These are phyloP conservation scores for Plecturocebus donacophilus DNA, from an alignment of 2,113 vertebrate species.

Conservation along the genomic window DNA sequence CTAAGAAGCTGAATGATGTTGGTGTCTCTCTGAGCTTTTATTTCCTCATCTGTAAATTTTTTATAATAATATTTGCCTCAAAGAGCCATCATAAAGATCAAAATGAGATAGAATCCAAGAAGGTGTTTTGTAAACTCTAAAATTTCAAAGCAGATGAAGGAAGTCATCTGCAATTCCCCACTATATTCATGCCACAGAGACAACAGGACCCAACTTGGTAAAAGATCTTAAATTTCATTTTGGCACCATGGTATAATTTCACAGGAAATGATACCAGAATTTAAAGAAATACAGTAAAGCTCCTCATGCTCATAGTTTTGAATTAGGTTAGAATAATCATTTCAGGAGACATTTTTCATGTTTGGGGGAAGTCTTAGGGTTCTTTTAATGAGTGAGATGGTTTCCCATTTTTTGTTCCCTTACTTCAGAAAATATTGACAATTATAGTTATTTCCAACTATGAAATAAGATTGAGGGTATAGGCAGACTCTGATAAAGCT, in stretches of 20 bases:
- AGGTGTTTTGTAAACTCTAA: slow-evolving; percentile 6
- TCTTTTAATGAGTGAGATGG: not conserved
- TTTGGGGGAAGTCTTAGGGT: not conserved
- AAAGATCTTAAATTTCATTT: slow-evolving; percentile 6
- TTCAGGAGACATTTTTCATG: not conserved
- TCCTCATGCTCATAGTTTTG: not conserved
- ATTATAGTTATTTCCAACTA: not conserved
- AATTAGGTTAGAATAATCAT: not conserved
- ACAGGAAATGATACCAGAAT: slow-evolving; percentile 7
- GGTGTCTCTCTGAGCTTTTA: not conserved
- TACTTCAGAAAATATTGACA: not conserved
- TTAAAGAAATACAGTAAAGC: slow-evolving; percentile 19
- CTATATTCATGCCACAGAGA: not conserved
- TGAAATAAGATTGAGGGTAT: not conserved
- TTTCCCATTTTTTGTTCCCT: not conserved
- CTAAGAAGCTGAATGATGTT: not conserved
- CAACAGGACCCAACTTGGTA: not conserved
- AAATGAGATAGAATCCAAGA: not conserved
- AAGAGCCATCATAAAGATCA: not conserved
- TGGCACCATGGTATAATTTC: not conserved
- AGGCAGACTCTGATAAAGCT: not conserved
- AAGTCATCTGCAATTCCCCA: not conserved
- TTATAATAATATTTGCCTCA: not conserved
- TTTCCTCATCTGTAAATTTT: slow-evolving; percentile 19
- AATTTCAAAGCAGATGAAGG: slow-evolving; percentile 14